Percentiles rank a stretch among this genome's conserved stretches.
Conservation (phyloP, 2,113 vertebrate genomes). For the Cisticola juncidis region DNA sequence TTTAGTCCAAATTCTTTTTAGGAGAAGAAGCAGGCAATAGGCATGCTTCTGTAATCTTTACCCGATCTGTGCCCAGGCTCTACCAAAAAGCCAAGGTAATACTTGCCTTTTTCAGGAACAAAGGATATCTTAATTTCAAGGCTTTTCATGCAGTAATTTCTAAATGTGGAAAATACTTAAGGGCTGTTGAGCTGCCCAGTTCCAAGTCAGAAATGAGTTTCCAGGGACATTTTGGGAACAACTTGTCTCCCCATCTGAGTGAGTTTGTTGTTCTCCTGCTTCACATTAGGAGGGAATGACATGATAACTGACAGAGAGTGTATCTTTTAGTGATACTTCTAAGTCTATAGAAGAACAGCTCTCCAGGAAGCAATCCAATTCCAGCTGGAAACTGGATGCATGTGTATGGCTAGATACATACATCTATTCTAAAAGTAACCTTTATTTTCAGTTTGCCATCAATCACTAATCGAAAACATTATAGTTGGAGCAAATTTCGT, state of each 20-base stretch:
- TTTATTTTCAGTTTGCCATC: background rate
- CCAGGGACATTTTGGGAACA: background rate
- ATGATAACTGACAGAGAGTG: background rate
- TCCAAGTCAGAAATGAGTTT: background rate
- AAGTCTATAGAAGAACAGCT: background rate
- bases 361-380: background rate
- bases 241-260: background rate
- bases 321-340: background rate
- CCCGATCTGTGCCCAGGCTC: background rate
- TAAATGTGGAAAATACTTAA: background rate
- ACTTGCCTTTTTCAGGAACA: background rate
- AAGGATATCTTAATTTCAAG: background rate
- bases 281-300: background rate
- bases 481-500: background rate
- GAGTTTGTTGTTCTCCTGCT: background rate
- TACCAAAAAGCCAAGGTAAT: background rate
- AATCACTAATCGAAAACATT: background rate
- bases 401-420: background rate
- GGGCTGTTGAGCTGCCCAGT: background rate
- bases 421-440: background rate
- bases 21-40: background rate
- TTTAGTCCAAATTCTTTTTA: background rate
- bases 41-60: background rate
- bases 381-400: background rate
- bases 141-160: background rate